Evolutionary conservation across 1,140 invertebrate genomes (phyloP), one percentile per base, ranked within the genome.

Genomic region (Musca domestica): DNA sequence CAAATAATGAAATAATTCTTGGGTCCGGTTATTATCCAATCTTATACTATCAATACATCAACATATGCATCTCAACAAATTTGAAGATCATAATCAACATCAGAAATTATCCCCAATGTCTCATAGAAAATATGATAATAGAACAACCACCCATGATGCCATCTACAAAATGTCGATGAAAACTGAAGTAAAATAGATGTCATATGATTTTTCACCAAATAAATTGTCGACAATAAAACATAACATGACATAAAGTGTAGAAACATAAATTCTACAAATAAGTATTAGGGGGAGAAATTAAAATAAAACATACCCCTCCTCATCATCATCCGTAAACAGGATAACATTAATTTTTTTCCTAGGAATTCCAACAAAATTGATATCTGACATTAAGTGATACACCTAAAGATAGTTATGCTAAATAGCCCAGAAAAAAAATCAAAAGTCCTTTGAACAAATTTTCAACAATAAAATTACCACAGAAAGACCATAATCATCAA

Each of bases 201-300:
- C 56, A 61, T 61, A 61, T 61, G 56, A 19, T 61, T 34, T 19
- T 9, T 7, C 17, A n/a, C 6, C 6, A 34, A 30, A 61, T 61
- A 34, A 61, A 61, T 61, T 2, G 9, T 4, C 17, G 15, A 9
- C 56, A 34, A 61, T 61, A 61, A 61, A 61, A 61, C 56, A 61
- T 58, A 58, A 54, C 15, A 54, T 23, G 51, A 20, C 20, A 20
- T n/a, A 3, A 6, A 19, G 12, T 15, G 27, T 12, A 27, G 19
- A 1, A 4, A 27, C 23, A 27, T 10, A 25, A 15, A 56, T 15
- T 56, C n/a, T 22, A 56, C 12, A 27, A 27, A 56, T 15, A 9
- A 56, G 27, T 19, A 61, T 19, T 19, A 19, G 20, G 20, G 4
- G 20, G 20, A 51, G 48, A 51, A 56, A 56, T 17, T 34, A 34